Conservation (phyloP, 2,113 vertebrate species). For the Thymallus thymallus region DNA sequence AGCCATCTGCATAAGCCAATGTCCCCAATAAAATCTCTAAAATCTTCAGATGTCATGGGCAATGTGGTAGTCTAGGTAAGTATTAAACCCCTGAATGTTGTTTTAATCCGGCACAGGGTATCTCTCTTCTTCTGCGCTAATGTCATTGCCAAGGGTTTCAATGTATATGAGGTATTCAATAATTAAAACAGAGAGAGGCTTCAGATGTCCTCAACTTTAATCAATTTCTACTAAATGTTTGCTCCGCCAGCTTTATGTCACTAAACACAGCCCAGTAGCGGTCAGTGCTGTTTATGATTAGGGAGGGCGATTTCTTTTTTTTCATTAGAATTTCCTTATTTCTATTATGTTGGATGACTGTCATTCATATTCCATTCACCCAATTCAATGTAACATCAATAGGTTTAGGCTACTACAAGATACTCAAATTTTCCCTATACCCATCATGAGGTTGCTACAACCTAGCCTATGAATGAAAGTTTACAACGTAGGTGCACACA, state of each 20-base stretch:
- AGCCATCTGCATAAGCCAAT: background rate
- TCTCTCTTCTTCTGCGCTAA: conserved; percentile 42
- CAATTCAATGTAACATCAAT: too few species aligned
- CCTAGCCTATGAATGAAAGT: too few species aligned
- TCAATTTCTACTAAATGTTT: conserved; percentile 65
- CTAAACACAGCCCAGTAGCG: background rate
- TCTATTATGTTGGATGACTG: too few species aligned
- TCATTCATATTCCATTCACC: too few species aligned
- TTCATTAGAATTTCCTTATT: too few species aligned
- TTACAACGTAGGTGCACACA: too few species aligned
- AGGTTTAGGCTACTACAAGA: too few species aligned
- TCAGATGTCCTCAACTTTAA: conserved; percentile 64
- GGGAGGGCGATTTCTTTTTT: too few species aligned
- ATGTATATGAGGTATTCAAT: conserved; percentile 68
- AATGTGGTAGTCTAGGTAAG: conserved; percentile 30
- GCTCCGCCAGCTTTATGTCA: too few species aligned
- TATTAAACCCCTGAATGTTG: conserved; percentile 24
- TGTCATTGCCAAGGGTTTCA: conserved; percentile 65
- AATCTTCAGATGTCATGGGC: conserved; percentile 10
- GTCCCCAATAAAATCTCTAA: background rate
- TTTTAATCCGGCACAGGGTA: conserved; percentile 43
- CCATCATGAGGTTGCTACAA: too few species aligned
- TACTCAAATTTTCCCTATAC: too few species aligned
- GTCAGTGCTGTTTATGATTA: too few species aligned
- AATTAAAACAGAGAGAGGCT: conserved; percentile 71